Conservation (phyloP, 2,113 vertebrate genomes). For the Morphnarchus princeps region DNA sequence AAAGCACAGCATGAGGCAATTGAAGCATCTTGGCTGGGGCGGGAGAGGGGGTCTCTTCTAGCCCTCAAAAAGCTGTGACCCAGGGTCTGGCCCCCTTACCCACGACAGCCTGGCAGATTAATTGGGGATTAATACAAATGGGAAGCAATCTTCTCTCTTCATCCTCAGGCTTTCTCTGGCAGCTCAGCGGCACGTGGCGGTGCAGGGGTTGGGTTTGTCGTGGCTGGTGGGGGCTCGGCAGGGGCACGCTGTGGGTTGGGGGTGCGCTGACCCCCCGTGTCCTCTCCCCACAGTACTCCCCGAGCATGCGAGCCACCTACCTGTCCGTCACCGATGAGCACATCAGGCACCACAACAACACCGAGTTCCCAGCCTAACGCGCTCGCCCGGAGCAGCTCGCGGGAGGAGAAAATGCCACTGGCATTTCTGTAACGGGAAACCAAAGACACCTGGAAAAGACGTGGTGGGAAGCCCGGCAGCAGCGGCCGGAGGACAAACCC, state of each 20-base stretch:
- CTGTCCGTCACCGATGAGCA: constrained; percentile 90
- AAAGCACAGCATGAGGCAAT: not conserved
- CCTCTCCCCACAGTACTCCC: constrained; percentile 83
- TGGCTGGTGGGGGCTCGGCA: not conserved
- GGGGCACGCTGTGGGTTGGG: accelerated
- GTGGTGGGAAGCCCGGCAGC: accelerated
- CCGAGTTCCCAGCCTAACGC: constrained; percentile 81
- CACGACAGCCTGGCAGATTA: accelerated
- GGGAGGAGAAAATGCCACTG: not conserved
- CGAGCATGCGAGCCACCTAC: constrained; percentile 95
- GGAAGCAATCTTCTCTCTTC: not conserved
- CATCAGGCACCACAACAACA: constrained; percentile 77
- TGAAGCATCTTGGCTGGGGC: not conserved
- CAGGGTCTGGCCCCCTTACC: not conserved
- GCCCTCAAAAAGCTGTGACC: not conserved
- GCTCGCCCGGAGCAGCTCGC: not conserved
- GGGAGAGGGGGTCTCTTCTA: not conserved
- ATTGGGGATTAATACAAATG: not conserved
- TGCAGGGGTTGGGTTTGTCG: not conserved
- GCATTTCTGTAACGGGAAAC: not conserved
- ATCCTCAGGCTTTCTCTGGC: not conserved
- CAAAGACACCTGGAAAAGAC: not conserved
- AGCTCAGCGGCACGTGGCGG: accelerated
- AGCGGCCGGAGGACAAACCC: not conserved
- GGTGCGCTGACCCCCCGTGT: not conserved